Evolutionary conservation across 2,888 invertebrate genomes (phyloP).

Genomic region (Polyploca ridens): DNA sequence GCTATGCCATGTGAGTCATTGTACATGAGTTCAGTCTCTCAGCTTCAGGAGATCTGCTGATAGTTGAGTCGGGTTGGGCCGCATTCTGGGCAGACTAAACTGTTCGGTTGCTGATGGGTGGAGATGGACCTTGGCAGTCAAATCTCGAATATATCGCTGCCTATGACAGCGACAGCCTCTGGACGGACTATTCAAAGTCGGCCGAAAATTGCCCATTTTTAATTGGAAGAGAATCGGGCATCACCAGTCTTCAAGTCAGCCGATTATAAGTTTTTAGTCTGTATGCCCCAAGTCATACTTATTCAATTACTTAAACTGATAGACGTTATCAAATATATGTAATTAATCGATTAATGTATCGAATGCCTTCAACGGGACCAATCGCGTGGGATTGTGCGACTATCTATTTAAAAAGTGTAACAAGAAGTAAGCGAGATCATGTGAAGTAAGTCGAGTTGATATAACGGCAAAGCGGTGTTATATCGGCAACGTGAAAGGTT

Average conservation of each 20-base stretch:
- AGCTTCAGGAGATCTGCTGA: not conserved
- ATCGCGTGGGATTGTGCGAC: constrained; percentile 37
- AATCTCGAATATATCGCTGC: too few species aligned
- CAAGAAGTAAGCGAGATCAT: constrained; percentile 51
- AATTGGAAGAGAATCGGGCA: too few species aligned
- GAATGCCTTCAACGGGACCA: constrained; percentile 36
- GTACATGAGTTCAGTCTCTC: not conserved
- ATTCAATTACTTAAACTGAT: not conserved
- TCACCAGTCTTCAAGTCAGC: too few species aligned
- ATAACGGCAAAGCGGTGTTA: constrained; percentile 34
- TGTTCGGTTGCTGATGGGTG: too few species aligned
- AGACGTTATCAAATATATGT: constrained; percentile 21
- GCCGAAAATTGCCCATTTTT: too few species aligned
- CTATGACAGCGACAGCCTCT: too few species aligned
- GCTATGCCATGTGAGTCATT: not conserved
- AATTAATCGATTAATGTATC: constrained; percentile 28
- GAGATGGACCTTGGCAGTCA: too few species aligned
- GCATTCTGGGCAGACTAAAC: too few species aligned
- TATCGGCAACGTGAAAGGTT: constrained; percentile 28
- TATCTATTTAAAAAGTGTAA: constrained; percentile 51
- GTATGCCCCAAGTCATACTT: not conserved
- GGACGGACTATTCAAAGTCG: too few species aligned
- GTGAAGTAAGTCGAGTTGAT: constrained; percentile 48
- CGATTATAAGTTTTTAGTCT: too few species aligned
- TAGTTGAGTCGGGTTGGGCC: too few species aligned